Evolutionary conservation across 2,888 invertebrate genomes (phyloP).

Genomic region (Aphodius sticticus): DNA sequence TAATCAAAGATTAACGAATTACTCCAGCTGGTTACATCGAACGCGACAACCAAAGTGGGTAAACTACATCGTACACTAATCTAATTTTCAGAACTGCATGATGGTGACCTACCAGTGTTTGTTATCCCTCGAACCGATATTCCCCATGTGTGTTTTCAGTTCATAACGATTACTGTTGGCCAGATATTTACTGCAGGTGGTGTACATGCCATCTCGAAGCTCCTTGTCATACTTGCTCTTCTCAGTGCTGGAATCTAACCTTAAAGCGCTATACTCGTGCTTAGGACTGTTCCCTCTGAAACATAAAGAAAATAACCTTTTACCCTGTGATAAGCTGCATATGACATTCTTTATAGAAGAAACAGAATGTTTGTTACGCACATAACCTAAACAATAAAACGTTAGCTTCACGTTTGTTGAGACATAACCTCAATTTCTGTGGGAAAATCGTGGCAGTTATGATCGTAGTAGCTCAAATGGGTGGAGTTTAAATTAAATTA

Average conservation of each 20-base stretch:
- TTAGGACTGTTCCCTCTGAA: conserved; percentile 62
- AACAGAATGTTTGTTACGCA: background rate
- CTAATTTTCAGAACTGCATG: background rate
- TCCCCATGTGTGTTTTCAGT: conserved; percentile 79
- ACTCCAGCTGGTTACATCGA: background rate
- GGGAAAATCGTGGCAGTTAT: no score
- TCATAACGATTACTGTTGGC: conserved; percentile 76
- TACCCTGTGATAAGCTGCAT: background rate
- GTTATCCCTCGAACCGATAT: conserved; percentile 84
- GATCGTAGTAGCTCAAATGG: no score
- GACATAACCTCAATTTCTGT: no score
- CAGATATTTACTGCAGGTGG: conserved; percentile 71
- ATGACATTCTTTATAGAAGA: background rate
- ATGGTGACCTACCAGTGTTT: conserved; percentile 76
- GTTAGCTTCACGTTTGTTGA: no score
- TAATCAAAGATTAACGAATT: background rate
- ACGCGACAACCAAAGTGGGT: background rate
- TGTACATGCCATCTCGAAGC: conserved; percentile 71
- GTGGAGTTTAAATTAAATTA: no score
- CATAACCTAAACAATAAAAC: no score
- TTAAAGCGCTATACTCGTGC: conserved; percentile 75
- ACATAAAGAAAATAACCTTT: conserved; percentile 62
- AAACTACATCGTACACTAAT: background rate
- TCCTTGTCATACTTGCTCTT: conserved; percentile 64
- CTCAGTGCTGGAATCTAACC: conserved; percentile 66